phyloP scores from a whole-genome alignment of 1,140 invertebrate genomes.

The Galendromus occidentalis region DNA sequence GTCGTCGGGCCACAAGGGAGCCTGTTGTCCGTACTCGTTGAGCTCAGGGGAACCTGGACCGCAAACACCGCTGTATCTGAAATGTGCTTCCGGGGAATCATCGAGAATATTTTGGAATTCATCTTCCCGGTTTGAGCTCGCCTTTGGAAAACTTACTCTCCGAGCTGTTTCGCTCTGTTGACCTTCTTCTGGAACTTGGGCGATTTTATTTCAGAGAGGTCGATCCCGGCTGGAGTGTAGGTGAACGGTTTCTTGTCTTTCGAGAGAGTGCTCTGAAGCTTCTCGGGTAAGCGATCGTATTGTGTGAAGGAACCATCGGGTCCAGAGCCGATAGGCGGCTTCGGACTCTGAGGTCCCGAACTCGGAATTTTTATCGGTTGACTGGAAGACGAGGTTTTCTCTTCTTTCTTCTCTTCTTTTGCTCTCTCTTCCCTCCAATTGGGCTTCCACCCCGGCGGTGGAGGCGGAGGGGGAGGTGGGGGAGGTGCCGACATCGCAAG shows the following conservation, averaged over 20 bases:
- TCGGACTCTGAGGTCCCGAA: not conserved
- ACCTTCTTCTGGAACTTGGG: conserved; percentile 66
- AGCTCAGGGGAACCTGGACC: conserved; percentile 3
- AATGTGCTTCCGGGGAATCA: not conserved
- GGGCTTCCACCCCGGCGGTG: not conserved
- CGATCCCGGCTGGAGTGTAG: conserved; percentile 72
- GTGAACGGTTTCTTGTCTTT: conserved; percentile 86
- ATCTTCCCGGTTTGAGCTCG: not conserved
- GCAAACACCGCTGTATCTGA: not conserved
- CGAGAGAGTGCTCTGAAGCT: conserved; percentile 78
- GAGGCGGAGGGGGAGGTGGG: not conserved
- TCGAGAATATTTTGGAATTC: not conserved
- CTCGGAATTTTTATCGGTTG: not conserved
- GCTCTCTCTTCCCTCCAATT: not conserved
- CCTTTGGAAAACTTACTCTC: not conserved
- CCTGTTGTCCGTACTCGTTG: conserved; percentile 14
- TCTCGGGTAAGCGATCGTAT: conserved; percentile 42
- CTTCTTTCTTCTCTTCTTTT: not conserved
- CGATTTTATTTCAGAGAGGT: conserved; percentile 67
- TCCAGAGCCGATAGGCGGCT: not conserved
- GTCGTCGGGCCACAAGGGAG: conserved; percentile 13
- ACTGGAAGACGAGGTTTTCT: not conserved
- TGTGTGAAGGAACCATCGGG: not conserved
- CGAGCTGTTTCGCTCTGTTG: conserved; percentile 26
- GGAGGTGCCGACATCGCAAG: not conserved